These are phyloP conservation scores for Scaptomyza reducta DNA, from an alignment of 2,888 invertebrate species.

Conservation along the genomic window DNA sequence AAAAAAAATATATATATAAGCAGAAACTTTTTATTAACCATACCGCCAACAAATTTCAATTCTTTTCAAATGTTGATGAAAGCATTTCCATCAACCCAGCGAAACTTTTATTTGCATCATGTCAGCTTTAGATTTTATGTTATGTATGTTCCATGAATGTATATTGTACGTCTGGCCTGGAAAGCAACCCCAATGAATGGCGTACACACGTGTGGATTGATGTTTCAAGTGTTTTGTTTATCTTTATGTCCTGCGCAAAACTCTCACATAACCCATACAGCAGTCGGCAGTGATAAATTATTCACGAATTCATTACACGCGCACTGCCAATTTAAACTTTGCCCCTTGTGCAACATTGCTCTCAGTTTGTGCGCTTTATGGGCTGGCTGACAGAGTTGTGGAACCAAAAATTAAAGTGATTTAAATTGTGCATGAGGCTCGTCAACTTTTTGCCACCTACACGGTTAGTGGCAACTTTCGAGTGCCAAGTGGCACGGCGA, in stretches of 20 bases:
- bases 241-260: constrained; percentile 24
- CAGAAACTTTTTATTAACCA: not conserved
- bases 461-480: constrained; percentile 1
- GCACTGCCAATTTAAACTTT: constrained; percentile 46
- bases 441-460: constrained; percentile 25
- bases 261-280: constrained; percentile 23
- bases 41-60: not conserved
- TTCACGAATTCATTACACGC: constrained; percentile 72
- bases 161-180: constrained; percentile 24
- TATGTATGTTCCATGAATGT: not conserved
- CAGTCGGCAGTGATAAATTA: constrained; percentile 60
- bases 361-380: constrained; percentile 6
- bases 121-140: constrained; percentile 7
- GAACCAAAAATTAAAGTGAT: constrained; percentile 52
- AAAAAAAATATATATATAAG: not conserved
- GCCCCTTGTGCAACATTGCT: not conserved
- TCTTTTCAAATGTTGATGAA: constrained; percentile 20
- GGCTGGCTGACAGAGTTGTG: constrained; percentile 11
- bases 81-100: constrained; percentile 15
- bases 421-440: constrained; percentile 55
- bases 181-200: constrained; percentile 23
- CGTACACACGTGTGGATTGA: constrained; percentile 10
- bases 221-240: constrained; percentile 41
- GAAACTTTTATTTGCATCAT: constrained; percentile 8
- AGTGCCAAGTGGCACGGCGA: constrained; percentile 2